Percentiles rank a stretch among this genome's conserved stretches.
Conservation (phyloP, 2,888 invertebrate species). For the Drosophila prolongata region DNA sequence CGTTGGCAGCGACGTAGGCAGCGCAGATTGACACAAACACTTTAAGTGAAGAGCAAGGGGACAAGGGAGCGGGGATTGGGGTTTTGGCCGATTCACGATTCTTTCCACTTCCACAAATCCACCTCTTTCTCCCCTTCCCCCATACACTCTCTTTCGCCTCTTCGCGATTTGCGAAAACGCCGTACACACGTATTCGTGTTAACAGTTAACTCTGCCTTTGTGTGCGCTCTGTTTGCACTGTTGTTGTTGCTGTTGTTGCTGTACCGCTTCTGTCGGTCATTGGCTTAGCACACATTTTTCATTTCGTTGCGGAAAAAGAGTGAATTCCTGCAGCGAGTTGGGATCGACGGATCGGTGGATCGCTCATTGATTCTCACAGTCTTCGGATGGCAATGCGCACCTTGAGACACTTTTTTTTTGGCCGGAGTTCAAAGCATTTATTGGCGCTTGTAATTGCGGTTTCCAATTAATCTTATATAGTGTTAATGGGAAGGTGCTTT, state of each 20-base stretch:
- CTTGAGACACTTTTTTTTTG: conserved; percentile 6
- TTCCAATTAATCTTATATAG: conserved; percentile 6
- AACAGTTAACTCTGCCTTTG: conserved; percentile 71
- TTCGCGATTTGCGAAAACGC: conserved; percentile 61
- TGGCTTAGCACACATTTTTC: conserved; percentile 84
- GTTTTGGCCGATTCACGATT: conserved; percentile 33
- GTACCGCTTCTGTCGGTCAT: conserved; percentile 82
- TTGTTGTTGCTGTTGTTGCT: conserved; percentile 45
- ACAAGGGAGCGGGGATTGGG: background rate
- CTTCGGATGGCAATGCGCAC: conserved; percentile 1
- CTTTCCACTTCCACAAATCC: conserved; percentile 11
- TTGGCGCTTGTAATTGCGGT: conserved; percentile 3
- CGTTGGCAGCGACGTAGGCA: conserved; percentile 26
- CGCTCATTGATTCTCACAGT: conserved; percentile 9
- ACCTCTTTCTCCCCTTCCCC: conserved; percentile 17
- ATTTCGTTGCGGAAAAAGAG: conserved; percentile 82
- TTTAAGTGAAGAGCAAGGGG: conserved; percentile 9
- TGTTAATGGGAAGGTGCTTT: background rate
- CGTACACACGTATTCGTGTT: conserved; percentile 55
- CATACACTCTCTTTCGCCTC: conserved; percentile 34
- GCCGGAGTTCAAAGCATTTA: conserved; percentile 5
- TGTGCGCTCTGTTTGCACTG: conserved; percentile 63
- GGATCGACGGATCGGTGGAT: conserved; percentile 8
- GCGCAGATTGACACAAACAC: conserved; percentile 41
- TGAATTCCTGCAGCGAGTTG: conserved; percentile 67